These are phyloP conservation scores for Calidris pugnax DNA, from an alignment of 2,113 vertebrate genomes.

Conservation along the genomic window DNA sequence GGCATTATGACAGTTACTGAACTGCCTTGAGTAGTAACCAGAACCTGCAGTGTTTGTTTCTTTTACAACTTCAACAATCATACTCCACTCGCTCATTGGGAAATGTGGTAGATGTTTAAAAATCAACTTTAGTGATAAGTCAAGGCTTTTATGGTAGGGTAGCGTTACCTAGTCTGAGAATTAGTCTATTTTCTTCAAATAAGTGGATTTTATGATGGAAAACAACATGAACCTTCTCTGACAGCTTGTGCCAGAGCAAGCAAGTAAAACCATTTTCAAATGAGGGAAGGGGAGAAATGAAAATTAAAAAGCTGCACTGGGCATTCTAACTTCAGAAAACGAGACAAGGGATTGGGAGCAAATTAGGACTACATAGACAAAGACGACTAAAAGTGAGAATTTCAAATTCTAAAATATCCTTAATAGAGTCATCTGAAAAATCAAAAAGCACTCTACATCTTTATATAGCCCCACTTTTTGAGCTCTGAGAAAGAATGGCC, in stretches of 20 bases:
- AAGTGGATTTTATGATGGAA: slow-evolving; percentile 28
- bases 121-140: slow-evolving; percentile 35
- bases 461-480: neutral
- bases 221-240: neutral
- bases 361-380: neutral
- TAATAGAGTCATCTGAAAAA: neutral
- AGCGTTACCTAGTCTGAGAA: slow-evolving; percentile 13
- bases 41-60: slow-evolving; percentile 57
- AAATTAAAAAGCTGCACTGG: neutral
- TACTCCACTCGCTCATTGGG: slow-evolving; percentile 17
- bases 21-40: slow-evolving; percentile 54
- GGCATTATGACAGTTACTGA: slow-evolving; percentile 49
- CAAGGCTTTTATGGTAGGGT: slow-evolving; percentile 43
- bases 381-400: neutral
- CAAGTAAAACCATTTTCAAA: neutral
- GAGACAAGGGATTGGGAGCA: neutral
- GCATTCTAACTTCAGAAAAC: neutral
- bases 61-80: slow-evolving; percentile 45
- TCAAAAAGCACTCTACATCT: neutral
- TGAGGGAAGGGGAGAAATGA: neutral
- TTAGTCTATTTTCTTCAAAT: slow-evolving; percentile 15
- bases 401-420: neutral
- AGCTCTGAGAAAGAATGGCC: neutral
- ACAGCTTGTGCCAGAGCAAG: neutral
- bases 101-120: slow-evolving; percentile 11